Conservation (phyloP, 1,140 invertebrate genomes). For the Acarapis woodi region DNA sequence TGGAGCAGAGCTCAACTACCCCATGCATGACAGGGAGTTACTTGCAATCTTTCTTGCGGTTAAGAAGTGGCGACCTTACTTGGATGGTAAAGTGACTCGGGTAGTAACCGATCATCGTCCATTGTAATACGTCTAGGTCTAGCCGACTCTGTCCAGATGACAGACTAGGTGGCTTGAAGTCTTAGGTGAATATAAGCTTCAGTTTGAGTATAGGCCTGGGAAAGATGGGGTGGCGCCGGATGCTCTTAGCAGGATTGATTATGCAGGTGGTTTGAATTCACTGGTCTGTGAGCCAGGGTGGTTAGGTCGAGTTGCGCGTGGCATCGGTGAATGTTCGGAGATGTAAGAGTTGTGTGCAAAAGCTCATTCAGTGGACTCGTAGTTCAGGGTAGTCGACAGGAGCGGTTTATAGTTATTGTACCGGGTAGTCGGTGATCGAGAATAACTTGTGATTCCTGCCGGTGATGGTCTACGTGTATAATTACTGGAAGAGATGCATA, state of each 20-base stretch:
- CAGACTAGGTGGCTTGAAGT: conserved; percentile 21
- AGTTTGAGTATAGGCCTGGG: conserved; percentile 18
- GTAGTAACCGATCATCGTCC: conserved; percentile 23
- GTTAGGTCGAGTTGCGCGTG: too few species aligned
- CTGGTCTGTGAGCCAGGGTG: too few species aligned
- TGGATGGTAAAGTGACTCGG: conserved; percentile 21
- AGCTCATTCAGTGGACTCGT: too few species aligned
- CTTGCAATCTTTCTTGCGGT: conserved; percentile 22
- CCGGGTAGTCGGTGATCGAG: too few species aligned
- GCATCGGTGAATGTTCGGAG: too few species aligned
- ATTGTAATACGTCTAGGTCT: conserved; percentile 18
- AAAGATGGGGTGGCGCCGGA: conserved; percentile 6
- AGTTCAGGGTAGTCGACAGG: too few species aligned
- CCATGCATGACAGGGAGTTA: conserved; percentile 21
- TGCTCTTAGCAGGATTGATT: neutral
- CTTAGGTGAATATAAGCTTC: conserved; percentile 21
- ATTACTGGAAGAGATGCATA: too few species aligned
- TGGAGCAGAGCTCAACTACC: conserved; percentile 19
- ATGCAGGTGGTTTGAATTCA: too few species aligned
- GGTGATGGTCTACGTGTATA: too few species aligned
- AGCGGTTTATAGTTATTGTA: too few species aligned
- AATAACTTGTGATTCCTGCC: too few species aligned
- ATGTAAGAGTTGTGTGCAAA: too few species aligned
- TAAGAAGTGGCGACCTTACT: conserved; percentile 20
- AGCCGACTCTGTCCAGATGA: conserved; percentile 18